These are phyloP conservation scores for Probaryconus sp. DNA, from an alignment of 1,140 invertebrate genomes.

Conservation along the genomic window DNA sequence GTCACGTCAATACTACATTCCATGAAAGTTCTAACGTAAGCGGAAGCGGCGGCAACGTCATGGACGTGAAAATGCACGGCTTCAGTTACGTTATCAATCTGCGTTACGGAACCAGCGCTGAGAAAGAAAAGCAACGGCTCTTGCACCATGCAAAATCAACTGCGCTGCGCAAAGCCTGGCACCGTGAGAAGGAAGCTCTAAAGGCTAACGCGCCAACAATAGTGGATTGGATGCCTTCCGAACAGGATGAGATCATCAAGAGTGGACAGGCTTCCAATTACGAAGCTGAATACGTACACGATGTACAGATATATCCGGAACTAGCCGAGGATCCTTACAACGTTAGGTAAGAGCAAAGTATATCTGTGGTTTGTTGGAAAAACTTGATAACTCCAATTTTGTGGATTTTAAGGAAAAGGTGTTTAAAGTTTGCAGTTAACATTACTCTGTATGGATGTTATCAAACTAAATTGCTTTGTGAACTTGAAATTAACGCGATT, in stretches of 20 bases:
- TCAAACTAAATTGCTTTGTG: too few relatives aligned
- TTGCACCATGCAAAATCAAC: conserved; percentile 91
- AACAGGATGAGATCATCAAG: conserved; percentile 93
- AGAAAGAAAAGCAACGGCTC: conserved; percentile 91
- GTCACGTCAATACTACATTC: conserved; percentile 95
- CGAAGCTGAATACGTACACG: conserved; percentile 94
- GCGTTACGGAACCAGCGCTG: conserved; percentile 92
- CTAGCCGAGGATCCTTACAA: conserved; percentile 97
- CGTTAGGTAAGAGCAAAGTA: conserved; percentile 82
- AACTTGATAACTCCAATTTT: too few relatives aligned
- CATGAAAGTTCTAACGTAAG: conserved; percentile 88
- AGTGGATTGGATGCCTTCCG: conserved; percentile 86
- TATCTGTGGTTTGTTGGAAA: too few relatives aligned
- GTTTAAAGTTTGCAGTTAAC: too few relatives aligned
- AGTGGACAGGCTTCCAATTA: conserved; percentile 89
- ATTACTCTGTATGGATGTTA: too few relatives aligned
- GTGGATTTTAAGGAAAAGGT: too few relatives aligned
- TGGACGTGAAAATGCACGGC: conserved; percentile 92
- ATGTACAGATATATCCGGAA: conserved; percentile 92
- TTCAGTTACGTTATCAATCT: conserved; percentile 89
- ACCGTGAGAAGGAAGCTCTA: conserved; percentile 89
- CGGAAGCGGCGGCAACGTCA: conserved; percentile 77
- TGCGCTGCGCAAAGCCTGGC: conserved; percentile 94
- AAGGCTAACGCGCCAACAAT: conserved; percentile 86
- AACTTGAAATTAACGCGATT: too few relatives aligned